Conservation (phyloP, 2,888 invertebrate species). For the Microplitis manilae region DNA sequence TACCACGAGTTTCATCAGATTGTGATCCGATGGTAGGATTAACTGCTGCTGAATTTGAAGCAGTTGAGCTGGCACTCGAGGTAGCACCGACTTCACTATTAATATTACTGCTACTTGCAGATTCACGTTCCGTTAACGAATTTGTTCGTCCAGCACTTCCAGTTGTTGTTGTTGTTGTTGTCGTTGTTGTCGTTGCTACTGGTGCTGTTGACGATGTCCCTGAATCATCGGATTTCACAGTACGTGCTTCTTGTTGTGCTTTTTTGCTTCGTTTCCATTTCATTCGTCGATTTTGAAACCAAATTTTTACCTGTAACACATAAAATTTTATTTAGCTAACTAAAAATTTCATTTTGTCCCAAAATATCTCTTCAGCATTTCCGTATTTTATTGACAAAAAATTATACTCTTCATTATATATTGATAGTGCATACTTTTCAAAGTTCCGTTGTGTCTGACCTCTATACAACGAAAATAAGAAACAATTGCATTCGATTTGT, state of each 20-base stretch:
- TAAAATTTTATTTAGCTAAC: slow-evolving; percentile 3
- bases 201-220: slow-evolving; percentile 25
- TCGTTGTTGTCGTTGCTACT: slow-evolving; percentile 30
- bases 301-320: slow-evolving; percentile 89
- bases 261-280: slow-evolving; percentile 99
- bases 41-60: slow-evolving; percentile 39
- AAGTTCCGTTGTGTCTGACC: too few relatives aligned
- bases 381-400: background rate
- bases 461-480: too few relatives aligned
- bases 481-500: too few relatives aligned
- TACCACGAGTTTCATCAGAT: slow-evolving; percentile 60
- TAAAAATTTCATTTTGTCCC: background rate
- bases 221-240: slow-evolving; percentile 73
- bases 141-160: slow-evolving; percentile 52
- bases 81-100: slow-evolving; percentile 31
- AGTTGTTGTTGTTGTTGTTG: slow-evolving; percentile 4
- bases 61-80: slow-evolving; percentile 35
- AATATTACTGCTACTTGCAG: slow-evolving; percentile 16
- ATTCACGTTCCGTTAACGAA: slow-evolving; percentile 45
- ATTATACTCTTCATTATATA: too few relatives aligned
- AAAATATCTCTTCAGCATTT: background rate
- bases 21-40: slow-evolving; percentile 28
- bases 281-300: slow-evolving; percentile 99
- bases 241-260: slow-evolving; percentile 86
- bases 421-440: too few relatives aligned